Evolutionary conservation across 2,113 vertebrate genomes (phyloP).

Genomic region (Scatophagus argus): DNA sequence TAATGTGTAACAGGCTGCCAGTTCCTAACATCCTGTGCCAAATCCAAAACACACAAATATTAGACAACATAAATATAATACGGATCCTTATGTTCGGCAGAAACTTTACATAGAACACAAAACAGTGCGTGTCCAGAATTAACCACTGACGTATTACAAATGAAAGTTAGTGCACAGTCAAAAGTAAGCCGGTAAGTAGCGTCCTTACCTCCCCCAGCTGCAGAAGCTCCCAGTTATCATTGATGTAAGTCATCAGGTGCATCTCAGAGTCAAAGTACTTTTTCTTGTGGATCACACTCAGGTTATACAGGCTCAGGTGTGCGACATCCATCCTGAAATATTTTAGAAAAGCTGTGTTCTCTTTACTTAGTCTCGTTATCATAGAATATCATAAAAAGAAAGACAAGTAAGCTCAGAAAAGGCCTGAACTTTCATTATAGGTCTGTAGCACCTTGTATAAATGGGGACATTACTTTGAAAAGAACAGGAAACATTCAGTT

Average conservation of each 20-base stretch:
- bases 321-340: conserved; percentile 93
- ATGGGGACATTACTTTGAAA: neutral
- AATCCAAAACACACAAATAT: neutral
- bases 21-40: neutral
- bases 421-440: neutral
- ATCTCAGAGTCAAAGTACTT: conserved; percentile 99
- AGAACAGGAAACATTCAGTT: neutral
- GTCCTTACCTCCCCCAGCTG: conserved; percentile 92
- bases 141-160: neutral
- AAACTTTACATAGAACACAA: neutral
- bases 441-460: neutral
- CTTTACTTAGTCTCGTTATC: neutral
- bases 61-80: neutral
- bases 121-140: neutral
- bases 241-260: conserved; percentile 97
- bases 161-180: neutral
- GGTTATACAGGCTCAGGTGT: conserved; percentile 98
- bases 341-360: neutral
- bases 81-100: neutral
- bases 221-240: conserved; percentile 96
- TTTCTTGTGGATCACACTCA: conserved; percentile 99
- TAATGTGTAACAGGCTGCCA: neutral
- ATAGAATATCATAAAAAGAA: neutral
- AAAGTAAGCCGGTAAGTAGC: neutral
- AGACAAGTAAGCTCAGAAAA: neutral